These are phyloP conservation scores for Plutella xylostella DNA, from an alignment of 2,888 invertebrate genomes.

Conservation along the genomic window DNA sequence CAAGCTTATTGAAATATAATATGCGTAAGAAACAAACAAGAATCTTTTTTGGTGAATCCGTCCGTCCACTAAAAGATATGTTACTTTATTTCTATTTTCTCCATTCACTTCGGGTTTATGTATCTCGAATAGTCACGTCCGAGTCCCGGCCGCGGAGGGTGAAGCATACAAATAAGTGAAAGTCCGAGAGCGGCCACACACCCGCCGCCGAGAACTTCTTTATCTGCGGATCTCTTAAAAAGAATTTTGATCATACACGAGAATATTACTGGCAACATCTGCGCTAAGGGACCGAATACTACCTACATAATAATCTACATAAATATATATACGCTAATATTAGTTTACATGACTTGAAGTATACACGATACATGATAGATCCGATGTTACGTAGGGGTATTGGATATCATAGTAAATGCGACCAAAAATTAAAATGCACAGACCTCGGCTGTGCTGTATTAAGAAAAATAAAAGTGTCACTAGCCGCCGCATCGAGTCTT, in stretches of 20 bases:
- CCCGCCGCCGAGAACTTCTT: slow-evolving; percentile 57
- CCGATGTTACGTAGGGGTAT: too few species aligned
- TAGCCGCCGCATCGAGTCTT: too few species aligned
- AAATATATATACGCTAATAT: slow-evolving; percentile 30
- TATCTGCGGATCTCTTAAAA: slow-evolving; percentile 67
- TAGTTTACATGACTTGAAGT: too few species aligned
- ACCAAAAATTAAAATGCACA: too few species aligned
- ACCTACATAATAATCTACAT: too few species aligned
- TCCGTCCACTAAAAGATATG: slow-evolving; percentile 64
- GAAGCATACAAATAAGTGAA: slow-evolving; percentile 68
- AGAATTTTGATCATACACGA: slow-evolving; percentile 65
- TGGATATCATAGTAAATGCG: too few species aligned
- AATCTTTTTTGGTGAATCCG: slow-evolving; percentile 40
- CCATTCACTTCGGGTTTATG: slow-evolving; percentile 69
- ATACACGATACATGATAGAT: too few species aligned
- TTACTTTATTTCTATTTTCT: slow-evolving; percentile 70
- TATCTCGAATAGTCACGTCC: slow-evolving; percentile 70
- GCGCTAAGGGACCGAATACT: slow-evolving; percentile 56
- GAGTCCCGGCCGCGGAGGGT: slow-evolving; percentile 54
- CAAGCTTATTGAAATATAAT: too few species aligned
- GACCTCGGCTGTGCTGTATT: too few species aligned
- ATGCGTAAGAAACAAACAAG: slow-evolving; percentile 25
- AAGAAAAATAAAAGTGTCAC: too few species aligned
- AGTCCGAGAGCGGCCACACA: slow-evolving; percentile 62
- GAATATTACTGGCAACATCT: slow-evolving; percentile 67